These are phyloP conservation scores for Pelobates cultripes DNA, from an alignment of 2,797 vertebrate species.

Conservation along the genomic window DNA sequence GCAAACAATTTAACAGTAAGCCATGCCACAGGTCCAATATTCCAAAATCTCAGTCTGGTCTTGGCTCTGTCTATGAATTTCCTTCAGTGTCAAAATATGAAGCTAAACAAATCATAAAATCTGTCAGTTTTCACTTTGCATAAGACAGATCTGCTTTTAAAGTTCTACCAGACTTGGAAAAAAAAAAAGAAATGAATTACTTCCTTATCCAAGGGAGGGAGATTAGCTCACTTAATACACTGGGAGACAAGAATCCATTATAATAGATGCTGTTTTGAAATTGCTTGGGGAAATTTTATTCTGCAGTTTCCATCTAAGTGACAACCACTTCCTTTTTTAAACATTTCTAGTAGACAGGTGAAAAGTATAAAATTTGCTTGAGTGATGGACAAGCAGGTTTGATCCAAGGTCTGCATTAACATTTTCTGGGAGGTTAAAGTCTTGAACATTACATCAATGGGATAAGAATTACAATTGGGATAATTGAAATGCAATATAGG, in stretches of 20 bases:
- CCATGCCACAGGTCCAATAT: too few relatives aligned
- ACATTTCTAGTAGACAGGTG: not conserved
- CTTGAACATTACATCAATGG: too few relatives aligned
- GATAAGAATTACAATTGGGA: too few relatives aligned
- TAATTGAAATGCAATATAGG: too few relatives aligned
- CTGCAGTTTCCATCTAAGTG: not conserved
- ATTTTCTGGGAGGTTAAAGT: not conserved
- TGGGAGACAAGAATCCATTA: not conserved
- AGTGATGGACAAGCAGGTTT: not conserved
- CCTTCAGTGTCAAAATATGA: not conserved
- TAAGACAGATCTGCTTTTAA: not conserved
- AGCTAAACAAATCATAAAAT: not conserved
- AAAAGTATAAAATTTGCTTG: not conserved
- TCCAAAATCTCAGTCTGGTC: too few relatives aligned
- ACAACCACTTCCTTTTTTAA: not conserved
- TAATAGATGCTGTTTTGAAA: constrained; percentile 4
- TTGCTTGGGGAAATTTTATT: not conserved
- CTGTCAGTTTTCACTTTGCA: not conserved
- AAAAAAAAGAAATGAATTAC: not conserved
- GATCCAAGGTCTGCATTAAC: not conserved
- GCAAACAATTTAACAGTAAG: not conserved
- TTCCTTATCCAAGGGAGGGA: not conserved
- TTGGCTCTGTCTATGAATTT: not conserved
- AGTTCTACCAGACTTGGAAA: not conserved
- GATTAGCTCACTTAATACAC: not conserved